These are phyloP conservation scores for Dasyprocta punctata DNA, from an alignment of 2,113 vertebrate genomes.

Conservation along the genomic window DNA sequence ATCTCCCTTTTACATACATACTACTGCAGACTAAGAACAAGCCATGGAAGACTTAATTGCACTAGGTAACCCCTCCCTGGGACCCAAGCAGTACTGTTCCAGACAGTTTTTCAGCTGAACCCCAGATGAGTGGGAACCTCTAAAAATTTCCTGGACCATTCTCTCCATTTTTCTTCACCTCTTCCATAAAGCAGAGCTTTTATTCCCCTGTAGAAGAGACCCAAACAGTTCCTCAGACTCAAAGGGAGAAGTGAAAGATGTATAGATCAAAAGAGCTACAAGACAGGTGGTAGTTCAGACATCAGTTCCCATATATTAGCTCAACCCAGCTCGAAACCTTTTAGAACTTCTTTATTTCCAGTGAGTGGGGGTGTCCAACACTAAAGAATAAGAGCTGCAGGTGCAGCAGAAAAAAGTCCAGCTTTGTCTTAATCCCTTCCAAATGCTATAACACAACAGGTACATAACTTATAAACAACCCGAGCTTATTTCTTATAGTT, in stretches of 20 bases:
- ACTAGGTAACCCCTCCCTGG: neutral
- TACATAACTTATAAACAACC: neutral
- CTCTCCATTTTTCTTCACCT: neutral
- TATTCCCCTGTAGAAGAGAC: neutral
- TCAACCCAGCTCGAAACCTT: neutral
- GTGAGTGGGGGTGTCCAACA: neutral
- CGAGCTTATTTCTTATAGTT: neutral
- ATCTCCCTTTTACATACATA: neutral
- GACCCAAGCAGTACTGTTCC: neutral
- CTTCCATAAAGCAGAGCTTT: neutral
- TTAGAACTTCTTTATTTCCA: neutral
- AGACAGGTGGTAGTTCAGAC: neutral
- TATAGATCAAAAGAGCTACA: neutral
- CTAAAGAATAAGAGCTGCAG: neutral
- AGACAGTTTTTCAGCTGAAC: neutral
- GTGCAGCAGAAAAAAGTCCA: neutral
- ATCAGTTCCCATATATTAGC: neutral
- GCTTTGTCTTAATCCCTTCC: neutral
- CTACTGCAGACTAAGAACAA: neutral
- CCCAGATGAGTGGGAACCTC: neutral
- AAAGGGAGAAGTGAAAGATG: constrained; percentile 15
- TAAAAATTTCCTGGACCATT: neutral
- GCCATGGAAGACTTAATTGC: too few species aligned
- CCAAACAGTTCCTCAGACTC: neutral
- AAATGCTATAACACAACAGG: neutral